Evolutionary conservation across 2,797 vertebrate genomes (phyloP).

Genomic region (Cephalopachus bancanus): DNA sequence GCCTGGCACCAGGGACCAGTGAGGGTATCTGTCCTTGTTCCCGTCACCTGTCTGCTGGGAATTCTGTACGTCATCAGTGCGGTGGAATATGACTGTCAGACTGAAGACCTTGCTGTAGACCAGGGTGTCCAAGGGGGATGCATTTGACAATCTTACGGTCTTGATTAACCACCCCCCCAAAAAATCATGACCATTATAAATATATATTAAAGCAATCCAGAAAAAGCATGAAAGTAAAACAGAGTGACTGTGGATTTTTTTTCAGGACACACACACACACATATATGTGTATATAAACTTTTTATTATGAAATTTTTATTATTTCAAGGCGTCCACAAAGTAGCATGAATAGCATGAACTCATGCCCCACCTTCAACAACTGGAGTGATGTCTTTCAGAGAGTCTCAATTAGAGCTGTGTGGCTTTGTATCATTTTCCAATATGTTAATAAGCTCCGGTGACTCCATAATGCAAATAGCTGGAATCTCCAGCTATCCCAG

Average conservation of each 20-base stretch:
- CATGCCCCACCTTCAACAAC: background rate
- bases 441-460: background rate
- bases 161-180: background rate
- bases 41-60: conserved; percentile 62
- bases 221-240: background rate
- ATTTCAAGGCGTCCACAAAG: background rate
- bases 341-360: background rate
- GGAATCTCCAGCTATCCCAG: background rate
- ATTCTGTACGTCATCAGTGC: background rate
- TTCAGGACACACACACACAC: background rate
- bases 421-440: background rate
- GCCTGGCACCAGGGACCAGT: conserved; percentile 9
- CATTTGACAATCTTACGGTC: background rate
- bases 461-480: background rate
- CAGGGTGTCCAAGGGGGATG: background rate
- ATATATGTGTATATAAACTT: background rate
- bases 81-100: background rate
- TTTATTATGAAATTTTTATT: background rate
- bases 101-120: background rate
- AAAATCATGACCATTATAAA: background rate
- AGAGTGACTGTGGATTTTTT: background rate
- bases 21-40: conserved; percentile 65
- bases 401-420: background rate
- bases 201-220: background rate
- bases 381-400: background rate